These are phyloP conservation scores for Motacilla alba DNA, from an alignment of 2,113 vertebrate species.

Conservation along the genomic window DNA sequence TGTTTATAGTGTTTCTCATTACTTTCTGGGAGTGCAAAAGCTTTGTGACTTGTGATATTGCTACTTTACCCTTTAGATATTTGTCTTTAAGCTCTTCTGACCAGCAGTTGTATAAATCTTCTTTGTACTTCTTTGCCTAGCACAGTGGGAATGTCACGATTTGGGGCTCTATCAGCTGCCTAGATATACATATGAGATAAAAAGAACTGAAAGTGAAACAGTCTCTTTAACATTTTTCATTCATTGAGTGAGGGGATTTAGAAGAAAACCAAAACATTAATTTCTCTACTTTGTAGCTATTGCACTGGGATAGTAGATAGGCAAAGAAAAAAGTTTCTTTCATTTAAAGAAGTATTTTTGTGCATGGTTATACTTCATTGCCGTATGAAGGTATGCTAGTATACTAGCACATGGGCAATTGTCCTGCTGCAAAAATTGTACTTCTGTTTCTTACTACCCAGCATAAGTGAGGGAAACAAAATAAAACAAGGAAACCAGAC, in stretches of 20 bases:
- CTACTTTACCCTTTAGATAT: conserved; percentile 1
- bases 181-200: conserved; percentile 27
- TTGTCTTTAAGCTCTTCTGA: conserved; percentile 20
- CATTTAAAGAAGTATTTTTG: conserved; percentile 12
- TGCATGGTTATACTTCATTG: not conserved
- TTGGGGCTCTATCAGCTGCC: conserved; percentile 9
- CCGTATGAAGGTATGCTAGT: not conserved
- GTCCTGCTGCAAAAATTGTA: not conserved
- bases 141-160: not conserved
- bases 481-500: no score
- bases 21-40: not conserved
- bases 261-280: conserved; percentile 28
- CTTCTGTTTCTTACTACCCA: not conserved
- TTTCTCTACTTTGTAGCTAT: conserved; percentile 30
- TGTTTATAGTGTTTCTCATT: not conserved
- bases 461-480: not conserved
- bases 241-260: conserved; percentile 19
- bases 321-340: conserved; percentile 2
- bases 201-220: conserved; percentile 34
- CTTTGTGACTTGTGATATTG: not conserved
- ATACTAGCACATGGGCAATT: not conserved
- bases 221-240: conserved; percentile 1
- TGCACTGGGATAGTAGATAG: not conserved
- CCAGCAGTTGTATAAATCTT: not conserved
- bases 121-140: not conserved